Percentiles rank a stretch among this genome's conserved stretches.
These are phyloP conservation scores for Crepidodera aurea DNA, from an alignment of 2,888 invertebrate species.

Conservation along the genomic window DNA sequence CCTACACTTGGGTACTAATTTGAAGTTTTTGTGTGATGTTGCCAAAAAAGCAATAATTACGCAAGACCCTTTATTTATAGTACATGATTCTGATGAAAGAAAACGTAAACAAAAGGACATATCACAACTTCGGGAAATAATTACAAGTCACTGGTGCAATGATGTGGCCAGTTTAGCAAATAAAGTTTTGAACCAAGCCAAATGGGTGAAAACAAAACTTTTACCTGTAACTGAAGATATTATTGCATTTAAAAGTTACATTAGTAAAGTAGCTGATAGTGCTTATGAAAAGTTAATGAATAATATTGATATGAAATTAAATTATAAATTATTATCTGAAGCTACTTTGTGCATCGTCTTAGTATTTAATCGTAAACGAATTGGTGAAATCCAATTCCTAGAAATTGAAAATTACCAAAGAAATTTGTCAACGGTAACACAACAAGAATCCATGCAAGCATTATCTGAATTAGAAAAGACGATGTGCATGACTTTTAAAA, in stretches of 20 bases:
- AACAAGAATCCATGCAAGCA: slow-evolving; percentile 19
- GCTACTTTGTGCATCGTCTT: background rate
- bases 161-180: background rate
- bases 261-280: no score
- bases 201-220: no score
- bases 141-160: background rate
- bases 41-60: slow-evolving; percentile 6
- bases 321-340: background rate
- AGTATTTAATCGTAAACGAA: slow-evolving; percentile 25
- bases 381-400: slow-evolving; percentile 22
- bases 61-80: background rate
- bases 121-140: background rate
- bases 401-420: slow-evolving; percentile 15
- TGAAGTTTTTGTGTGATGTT: slow-evolving; percentile 6
- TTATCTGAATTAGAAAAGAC: slow-evolving; percentile 29
- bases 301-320: no score
- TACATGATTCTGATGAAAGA: background rate
- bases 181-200: background rate
- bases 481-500: slow-evolving; percentile 27
- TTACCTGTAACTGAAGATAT: no score
- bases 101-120: background rate
- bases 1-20: slow-evolving; percentile 16
- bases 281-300: no score
- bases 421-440: slow-evolving; percentile 6
- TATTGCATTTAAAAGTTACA: no score